Percentiles rank a stretch among this genome's conserved stretches.
These are phyloP conservation scores for Rutpela maculata DNA, from an alignment of 2,888 invertebrate species.

Conservation along the genomic window DNA sequence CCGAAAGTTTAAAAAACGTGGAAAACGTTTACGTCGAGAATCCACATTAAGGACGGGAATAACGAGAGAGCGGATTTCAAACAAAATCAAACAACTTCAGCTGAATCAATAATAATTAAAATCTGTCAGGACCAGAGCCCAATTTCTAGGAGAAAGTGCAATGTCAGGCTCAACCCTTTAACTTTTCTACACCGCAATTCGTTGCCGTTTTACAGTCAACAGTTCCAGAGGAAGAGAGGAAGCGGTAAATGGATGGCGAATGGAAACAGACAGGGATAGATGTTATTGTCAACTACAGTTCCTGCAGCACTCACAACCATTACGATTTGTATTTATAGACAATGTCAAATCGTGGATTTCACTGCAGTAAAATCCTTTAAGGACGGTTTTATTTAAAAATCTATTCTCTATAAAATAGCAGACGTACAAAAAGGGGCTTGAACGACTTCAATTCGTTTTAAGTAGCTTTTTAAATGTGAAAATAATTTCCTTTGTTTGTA, in stretches of 20 bases:
- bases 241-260: slow-evolving; percentile 7
- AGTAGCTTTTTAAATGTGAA: neutral
- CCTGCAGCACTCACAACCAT: slow-evolving; percentile 35
- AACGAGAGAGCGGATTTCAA: slow-evolving; percentile 36
- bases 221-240: neutral
- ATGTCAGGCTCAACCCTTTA: slow-evolving; percentile 53
- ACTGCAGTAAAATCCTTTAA: neutral
- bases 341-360: slow-evolving; percentile 32
- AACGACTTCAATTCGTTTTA: neutral
- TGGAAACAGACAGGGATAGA: slow-evolving; percentile 30
- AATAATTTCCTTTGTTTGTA: neutral
- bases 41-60: slow-evolving; percentile 12
- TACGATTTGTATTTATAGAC: slow-evolving; percentile 39
- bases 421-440: neutral
- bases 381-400: slow-evolving; percentile 27
- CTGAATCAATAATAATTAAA: slow-evolving; percentile 56
- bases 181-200: slow-evolving; percentile 44
- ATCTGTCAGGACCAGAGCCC: slow-evolving; percentile 51
- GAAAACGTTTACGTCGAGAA: neutral
- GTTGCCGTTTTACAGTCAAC: slow-evolving; percentile 50
- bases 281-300: slow-evolving; percentile 44
- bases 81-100: slow-evolving; percentile 47
- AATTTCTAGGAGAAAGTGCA: slow-evolving; percentile 53
- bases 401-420: slow-evolving; percentile 20
- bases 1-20: slow-evolving; percentile 40